Conservation (phyloP, 2,797 vertebrate species). For the Geotrypetes seraphini region DNA sequence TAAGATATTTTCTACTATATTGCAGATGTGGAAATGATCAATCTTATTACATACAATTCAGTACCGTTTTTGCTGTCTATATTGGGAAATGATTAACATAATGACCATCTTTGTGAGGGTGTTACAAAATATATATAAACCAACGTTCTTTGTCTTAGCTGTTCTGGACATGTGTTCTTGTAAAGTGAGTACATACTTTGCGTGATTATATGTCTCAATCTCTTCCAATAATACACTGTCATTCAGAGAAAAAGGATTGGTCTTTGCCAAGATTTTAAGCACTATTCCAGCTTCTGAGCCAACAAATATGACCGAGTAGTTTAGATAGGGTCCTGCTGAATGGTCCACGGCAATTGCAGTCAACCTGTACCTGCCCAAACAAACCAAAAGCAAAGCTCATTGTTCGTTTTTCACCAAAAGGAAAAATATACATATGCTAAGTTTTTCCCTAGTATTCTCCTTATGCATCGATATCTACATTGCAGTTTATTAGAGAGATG, state of each 20-base stretch:
- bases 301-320: conserved; percentile 92
- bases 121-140: background rate
- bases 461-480: too few species aligned
- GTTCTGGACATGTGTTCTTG: background rate
- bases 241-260: conserved; percentile 70
- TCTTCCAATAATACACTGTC: conserved; percentile 92
- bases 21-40: too few species aligned
- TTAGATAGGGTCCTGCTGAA: conserved; percentile 81
- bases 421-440: rapidly evolving
- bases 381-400: background rate
- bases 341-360: conserved; percentile 85
- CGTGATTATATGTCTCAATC: conserved; percentile 90
- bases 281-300: conserved; percentile 89
- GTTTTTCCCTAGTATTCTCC: too few species aligned
- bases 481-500: too few species aligned
- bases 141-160: background rate
- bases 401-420: background rate
- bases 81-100: conserved; percentile 1
- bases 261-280: conserved; percentile 93
- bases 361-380: conserved; percentile 73
- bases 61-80: background rate
- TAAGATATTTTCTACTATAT: too few species aligned
- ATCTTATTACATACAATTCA: too few species aligned
- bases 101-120: conserved; percentile 1
- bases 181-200: conserved; percentile 70